Conservation (phyloP, 1,140 invertebrate genomes). For the Nebria ingens region DNA sequence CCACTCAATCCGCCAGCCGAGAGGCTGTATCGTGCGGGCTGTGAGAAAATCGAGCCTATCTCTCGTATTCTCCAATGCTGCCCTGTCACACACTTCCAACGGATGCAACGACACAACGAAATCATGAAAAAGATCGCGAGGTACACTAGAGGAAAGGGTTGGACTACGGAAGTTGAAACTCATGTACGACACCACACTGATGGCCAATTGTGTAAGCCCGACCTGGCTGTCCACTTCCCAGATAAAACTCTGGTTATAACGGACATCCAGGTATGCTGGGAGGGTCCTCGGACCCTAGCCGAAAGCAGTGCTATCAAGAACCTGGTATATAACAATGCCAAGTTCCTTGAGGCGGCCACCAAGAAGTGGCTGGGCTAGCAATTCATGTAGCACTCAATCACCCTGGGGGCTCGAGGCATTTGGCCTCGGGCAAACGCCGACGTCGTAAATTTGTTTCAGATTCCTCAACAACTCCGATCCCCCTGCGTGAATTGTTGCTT, state of each 20-base stretch:
- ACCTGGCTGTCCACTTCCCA: neutral
- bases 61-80: neutral
- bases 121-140: neutral
- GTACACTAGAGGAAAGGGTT: neutral
- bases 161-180: neutral
- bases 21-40: neutral
- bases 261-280: conserved; percentile 18
- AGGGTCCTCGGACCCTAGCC: neutral
- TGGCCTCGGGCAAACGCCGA: neutral
- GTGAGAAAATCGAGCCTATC: neutral
- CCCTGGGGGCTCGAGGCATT: neutral
- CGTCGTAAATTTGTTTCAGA: no score
- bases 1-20: neutral
- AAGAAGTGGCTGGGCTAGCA: neutral
- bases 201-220: neutral
- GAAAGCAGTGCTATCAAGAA: neutral
- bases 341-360: neutral
- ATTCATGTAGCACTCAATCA: neutral
- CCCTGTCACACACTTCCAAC: neutral
- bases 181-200: neutral
- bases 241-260: neutral
- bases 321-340: neutral
- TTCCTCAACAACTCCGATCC: neutral
- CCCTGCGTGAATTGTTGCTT: neutral
- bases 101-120: neutral